Evolutionary conservation across 2,888 invertebrate genomes (phyloP).

Genomic region (Troides oblongomaculatus): DNA sequence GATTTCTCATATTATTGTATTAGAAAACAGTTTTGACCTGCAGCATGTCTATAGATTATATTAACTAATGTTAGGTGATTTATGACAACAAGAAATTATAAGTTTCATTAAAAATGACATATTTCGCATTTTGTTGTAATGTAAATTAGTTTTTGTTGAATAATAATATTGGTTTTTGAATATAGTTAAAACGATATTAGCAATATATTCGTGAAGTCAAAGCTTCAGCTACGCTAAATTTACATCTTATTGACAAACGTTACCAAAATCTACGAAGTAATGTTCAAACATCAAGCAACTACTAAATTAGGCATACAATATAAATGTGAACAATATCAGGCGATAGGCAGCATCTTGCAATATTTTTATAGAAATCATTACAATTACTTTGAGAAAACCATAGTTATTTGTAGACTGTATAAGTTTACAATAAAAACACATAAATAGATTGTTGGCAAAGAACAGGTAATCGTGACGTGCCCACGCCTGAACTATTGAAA

Average conservation of each 20-base stretch:
- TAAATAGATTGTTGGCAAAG: slow-evolving; percentile 29
- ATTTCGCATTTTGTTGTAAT: no score
- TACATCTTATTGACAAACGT: slow-evolving; percentile 26
- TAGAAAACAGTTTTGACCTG: no score
- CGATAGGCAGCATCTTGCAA: slow-evolving; percentile 5
- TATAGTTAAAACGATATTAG: background rate
- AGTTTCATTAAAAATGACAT: no score
- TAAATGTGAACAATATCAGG: slow-evolving; percentile 10
- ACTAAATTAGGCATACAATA: slow-evolving; percentile 27
- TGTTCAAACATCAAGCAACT: slow-evolving; percentile 9
- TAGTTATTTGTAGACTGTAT: slow-evolving; percentile 22
- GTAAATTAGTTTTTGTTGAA: background rate
- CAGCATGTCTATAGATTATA: no score
- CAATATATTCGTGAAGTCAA: background rate
- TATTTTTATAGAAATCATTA: slow-evolving; percentile 20
- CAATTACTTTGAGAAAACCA: slow-evolving; percentile 9
- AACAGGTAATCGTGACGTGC: slow-evolving; percentile 22
- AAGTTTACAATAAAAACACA: slow-evolving; percentile 21
- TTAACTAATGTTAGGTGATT: no score
- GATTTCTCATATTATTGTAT: no score
- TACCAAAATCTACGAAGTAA: slow-evolving; percentile 5
- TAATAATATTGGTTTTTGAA: background rate
- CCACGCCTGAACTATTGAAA: slow-evolving; percentile 27
- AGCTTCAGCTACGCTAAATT: slow-evolving; percentile 8
- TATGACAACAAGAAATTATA: no score